phyloP scores from a whole-genome alignment of 2,113 vertebrate genomes.

The Ursus arctos region DNA sequence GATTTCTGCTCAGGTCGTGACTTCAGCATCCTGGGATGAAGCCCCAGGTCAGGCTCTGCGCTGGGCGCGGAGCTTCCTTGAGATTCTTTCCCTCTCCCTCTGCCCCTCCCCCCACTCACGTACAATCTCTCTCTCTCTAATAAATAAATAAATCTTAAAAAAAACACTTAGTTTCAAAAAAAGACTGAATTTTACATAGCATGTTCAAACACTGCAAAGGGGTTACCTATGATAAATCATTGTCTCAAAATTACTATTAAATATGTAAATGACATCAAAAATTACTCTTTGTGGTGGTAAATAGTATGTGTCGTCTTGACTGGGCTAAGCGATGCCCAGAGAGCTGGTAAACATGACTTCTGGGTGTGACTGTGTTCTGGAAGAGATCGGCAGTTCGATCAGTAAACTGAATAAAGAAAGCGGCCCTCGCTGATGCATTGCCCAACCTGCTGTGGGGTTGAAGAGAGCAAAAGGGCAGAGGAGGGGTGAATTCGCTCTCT shows the following conservation, averaged over 20 bases:
- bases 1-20: neutral
- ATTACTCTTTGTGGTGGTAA: neutral
- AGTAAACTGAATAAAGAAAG: neutral
- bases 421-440: neutral
- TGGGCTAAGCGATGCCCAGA: neutral
- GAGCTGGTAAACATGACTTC: neutral
- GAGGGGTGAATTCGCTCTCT: neutral
- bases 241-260: slow-evolving; percentile 33
- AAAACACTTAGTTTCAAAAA: neutral
- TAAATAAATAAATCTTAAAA: neutral
- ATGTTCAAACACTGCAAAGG: neutral
- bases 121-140: neutral
- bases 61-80: neutral
- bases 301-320: neutral
- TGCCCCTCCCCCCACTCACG: too few species aligned
- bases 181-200: neutral
- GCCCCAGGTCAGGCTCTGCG: neutral
- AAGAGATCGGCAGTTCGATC: neutral
- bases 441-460: neutral
- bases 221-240: neutral
- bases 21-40: neutral
- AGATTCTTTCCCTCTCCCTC: neutral
- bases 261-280: slow-evolving; percentile 4
- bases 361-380: neutral
- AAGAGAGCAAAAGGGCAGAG: neutral